Evolutionary conservation across 1,140 invertebrate species (phyloP).

Genomic region (Bombus soroeensis): DNA sequence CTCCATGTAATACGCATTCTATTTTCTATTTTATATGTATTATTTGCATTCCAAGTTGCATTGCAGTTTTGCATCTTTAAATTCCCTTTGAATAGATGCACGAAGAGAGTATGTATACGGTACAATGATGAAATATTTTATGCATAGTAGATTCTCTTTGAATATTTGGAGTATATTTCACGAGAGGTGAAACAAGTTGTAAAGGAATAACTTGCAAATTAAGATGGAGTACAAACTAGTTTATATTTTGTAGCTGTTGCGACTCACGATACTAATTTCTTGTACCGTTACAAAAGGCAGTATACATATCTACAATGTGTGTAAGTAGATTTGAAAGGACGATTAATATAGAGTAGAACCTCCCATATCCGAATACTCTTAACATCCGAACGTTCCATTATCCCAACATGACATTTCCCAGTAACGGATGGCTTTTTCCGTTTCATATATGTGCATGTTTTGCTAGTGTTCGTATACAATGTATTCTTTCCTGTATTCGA

Average conservation of each 20-base stretch:
- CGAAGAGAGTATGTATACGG: too few species aligned
- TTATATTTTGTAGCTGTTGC: slow-evolving; percentile 36
- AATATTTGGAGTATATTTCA: background rate
- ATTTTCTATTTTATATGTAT: background rate
- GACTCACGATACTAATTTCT: slow-evolving; percentile 22
- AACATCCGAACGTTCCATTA: too few species aligned
- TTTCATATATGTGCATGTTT: too few species aligned
- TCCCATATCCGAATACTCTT: background rate
- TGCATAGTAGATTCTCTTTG: background rate
- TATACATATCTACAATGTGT: slow-evolving; percentile 22
- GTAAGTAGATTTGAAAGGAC: slow-evolving; percentile 39
- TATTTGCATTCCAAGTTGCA: background rate
- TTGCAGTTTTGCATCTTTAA: background rate
- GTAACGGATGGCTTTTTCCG: too few species aligned
- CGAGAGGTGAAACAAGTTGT: background rate
- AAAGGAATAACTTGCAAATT: background rate
- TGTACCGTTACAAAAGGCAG: slow-evolving; percentile 56
- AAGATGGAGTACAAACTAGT: background rate
- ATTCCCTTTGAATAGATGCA: too few species aligned
- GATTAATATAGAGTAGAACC: slow-evolving; percentile 21
- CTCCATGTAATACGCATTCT: too few species aligned
- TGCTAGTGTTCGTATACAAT: too few species aligned
- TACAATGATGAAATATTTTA: background rate
- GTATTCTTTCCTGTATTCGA: too few species aligned
- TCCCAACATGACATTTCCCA: too few species aligned